Percentiles rank a stretch among this genome's conserved stretches.
Evolutionary conservation across 2,113 vertebrate genomes (phyloP).

Genomic region (Kryptolebias marmoratus): DNA sequence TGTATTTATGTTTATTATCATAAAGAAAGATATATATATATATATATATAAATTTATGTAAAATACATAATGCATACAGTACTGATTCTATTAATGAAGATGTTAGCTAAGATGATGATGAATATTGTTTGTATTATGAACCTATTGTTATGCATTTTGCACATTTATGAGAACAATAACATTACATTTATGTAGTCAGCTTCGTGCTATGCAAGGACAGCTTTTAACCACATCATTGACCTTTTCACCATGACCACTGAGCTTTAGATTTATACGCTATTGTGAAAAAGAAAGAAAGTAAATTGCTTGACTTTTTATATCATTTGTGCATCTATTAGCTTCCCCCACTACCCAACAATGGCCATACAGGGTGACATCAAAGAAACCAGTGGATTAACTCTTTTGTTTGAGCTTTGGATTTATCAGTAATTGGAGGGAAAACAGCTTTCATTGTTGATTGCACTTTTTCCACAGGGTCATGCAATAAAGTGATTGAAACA

Average conservation of each 20-base stretch:
- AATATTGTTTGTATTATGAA: slow-evolving; percentile 86
- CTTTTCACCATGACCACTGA: slow-evolving; percentile 71
- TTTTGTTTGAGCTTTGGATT: slow-evolving; percentile 88
- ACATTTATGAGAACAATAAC: slow-evolving; percentile 89
- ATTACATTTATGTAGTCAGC: slow-evolving; percentile 92
- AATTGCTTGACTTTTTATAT: slow-evolving; percentile 84
- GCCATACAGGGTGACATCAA: slow-evolving; percentile 71
- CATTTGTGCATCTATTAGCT: slow-evolving; percentile 85
- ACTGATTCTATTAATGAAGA: slow-evolving; percentile 77
- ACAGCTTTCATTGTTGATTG: slow-evolving; percentile 90
- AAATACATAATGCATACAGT: slow-evolving; percentile 79
- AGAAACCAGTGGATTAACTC: slow-evolving; percentile 59
- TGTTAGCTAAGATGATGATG: slow-evolving; percentile 77
- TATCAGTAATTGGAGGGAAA: slow-evolving; percentile 83
- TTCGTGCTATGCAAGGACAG: slow-evolving; percentile 98
- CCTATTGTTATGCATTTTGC: slow-evolving; percentile 95
- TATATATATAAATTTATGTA: slow-evolving; percentile 76
- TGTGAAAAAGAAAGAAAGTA: slow-evolving; percentile 61
- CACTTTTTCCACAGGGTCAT: slow-evolving; percentile 87
- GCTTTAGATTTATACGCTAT: slow-evolving; percentile 76
- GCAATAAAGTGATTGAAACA: slow-evolving; percentile 85
- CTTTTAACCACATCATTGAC: slow-evolving; percentile 85
- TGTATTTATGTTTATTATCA: slow-evolving; percentile 82
- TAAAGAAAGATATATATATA: slow-evolving; percentile 74
- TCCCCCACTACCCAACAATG: slow-evolving; percentile 68